Evolutionary conservation across 2,888 invertebrate genomes (phyloP), one percentile per base, ranked within the genome.

Genomic region (Baronia brevicornis): DNA sequence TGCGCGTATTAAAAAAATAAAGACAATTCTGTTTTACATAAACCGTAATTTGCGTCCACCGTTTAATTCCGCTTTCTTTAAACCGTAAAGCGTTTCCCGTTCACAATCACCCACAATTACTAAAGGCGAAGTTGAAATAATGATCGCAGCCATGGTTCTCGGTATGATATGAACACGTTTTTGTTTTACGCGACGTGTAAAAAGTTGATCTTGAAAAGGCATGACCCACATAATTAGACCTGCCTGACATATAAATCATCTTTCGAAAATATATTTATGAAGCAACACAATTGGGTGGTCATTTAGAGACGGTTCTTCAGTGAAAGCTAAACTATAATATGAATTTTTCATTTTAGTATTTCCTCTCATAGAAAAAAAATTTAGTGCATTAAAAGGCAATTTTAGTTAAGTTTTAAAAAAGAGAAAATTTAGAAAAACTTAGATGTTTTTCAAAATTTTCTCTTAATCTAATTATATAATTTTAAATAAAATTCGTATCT

Each of bases 211-310:
- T 69, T 47, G 47, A 62, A 62, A 60, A 63, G 45, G 60, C 54
- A 56, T 66, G 74, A 63, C 69, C 75, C 56, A 68, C 72, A 78
- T 78, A 78, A 78, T 78, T 73, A 73, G 72, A 69, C 66, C 59
- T 51, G 56, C 53, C 60, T 60, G 58, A 54, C 53, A 52, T 54
- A 74, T 78, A 75, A 78, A 77, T 78, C 73, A 77, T 77, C 59
- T 60, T 54, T 58, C 59, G 54, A 63, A 66, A 63, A 31, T 60
- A 69, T 69, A 72, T 78, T 75, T 77, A 75, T 67, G 72, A 62
- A 52, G 51, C 50, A 51, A 60, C 43, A 56, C 60, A 57, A 61
- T 66, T 66, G 71, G 71, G 75, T 72, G 74, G 75, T 58, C 69
- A 48, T 13, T 47, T 37, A 37, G 33, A 13, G 52, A 1, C 9